A percentile compares a stretch with the other conserved stretches of the same genome.
Conservation (phyloP, 2,888 invertebrate genomes). For the Acanthosoma haemorrhoidale region DNA sequence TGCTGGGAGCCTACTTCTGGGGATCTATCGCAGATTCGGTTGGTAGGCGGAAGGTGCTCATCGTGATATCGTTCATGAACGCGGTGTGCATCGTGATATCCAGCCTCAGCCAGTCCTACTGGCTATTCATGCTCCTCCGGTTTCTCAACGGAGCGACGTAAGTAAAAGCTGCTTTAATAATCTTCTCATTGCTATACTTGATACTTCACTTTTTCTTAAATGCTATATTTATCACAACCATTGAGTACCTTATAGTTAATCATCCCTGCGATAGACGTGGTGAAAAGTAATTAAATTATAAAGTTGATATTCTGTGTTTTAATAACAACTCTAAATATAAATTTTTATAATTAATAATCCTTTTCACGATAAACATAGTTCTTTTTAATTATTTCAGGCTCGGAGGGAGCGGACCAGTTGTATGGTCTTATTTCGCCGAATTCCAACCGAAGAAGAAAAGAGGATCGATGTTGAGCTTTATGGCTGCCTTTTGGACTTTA, state of each 20-base stretch:
- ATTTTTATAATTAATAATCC: not conserved
- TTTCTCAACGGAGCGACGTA: slow-evolving; percentile 91
- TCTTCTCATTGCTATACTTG: not conserved
- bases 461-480: slow-evolving; percentile 86
- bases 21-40: slow-evolving; percentile 84
- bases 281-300: not conserved
- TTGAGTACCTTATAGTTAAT: too few relatives aligned
- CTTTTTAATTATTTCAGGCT: slow-evolving; percentile 53
- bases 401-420: slow-evolving; percentile 85
- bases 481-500: slow-evolving; percentile 93
- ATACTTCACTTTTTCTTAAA: slow-evolving; percentile 4
- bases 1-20: slow-evolving; percentile 91
- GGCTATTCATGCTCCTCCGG: slow-evolving; percentile 82
- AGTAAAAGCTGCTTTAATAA: slow-evolving; percentile 49
- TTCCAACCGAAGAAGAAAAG: slow-evolving; percentile 87
- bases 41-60: slow-evolving; percentile 80
- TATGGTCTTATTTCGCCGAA: slow-evolving; percentile 93
- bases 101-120: slow-evolving; percentile 82
- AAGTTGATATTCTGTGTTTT: not conserved
- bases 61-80: slow-evolving; percentile 85
- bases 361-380: not conserved
- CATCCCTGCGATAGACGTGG: too few relatives aligned
- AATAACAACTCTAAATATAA: not conserved
- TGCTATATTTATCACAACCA: slow-evolving; percentile 4
- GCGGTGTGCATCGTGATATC: slow-evolving; percentile 84